Conservation (phyloP, 2,797 vertebrate species). For the Sebastes taczanowskii region DNA sequence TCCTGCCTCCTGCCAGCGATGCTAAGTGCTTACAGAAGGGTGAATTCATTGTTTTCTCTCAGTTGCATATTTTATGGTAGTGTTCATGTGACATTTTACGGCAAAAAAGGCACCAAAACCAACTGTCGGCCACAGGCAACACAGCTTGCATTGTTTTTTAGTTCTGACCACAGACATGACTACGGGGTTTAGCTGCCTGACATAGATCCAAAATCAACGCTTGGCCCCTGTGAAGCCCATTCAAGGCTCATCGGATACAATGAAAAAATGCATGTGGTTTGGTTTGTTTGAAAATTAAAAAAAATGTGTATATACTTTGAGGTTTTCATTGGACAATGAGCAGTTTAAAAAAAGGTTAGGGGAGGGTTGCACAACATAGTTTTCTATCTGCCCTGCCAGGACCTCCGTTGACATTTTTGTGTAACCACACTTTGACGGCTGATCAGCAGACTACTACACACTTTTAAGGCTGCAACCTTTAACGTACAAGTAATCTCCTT, state of each 20-base stretch:
- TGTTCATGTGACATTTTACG: slow-evolving; percentile 24
- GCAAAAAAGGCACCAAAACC: slow-evolving; percentile 17
- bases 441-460: neutral
- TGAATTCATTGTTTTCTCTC: slow-evolving; percentile 29
- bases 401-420: neutral
- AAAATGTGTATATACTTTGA: too few species aligned
- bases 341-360: neutral
- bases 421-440: neutral
- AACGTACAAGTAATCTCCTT: slow-evolving; percentile 24
- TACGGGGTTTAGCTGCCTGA: neutral
- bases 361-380: neutral
- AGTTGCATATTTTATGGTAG: slow-evolving; percentile 23
- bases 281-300: neutral
- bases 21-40: slow-evolving; percentile 12
- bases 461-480: slow-evolving; percentile 20
- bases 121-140: slow-evolving; percentile 9
- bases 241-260: neutral
- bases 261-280: neutral
- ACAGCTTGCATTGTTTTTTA: neutral
- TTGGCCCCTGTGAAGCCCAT: neutral
- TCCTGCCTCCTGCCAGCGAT: neutral
- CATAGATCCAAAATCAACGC: slow-evolving; percentile 5
- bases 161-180: neutral
- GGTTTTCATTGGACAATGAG: neutral
- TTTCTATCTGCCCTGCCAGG: neutral